Percentiles rank a stretch among this genome's conserved stretches.
These are phyloP conservation scores for Drosophila bifasciata DNA, from an alignment of 1,140 invertebrate genomes.

Conservation along the genomic window DNA sequence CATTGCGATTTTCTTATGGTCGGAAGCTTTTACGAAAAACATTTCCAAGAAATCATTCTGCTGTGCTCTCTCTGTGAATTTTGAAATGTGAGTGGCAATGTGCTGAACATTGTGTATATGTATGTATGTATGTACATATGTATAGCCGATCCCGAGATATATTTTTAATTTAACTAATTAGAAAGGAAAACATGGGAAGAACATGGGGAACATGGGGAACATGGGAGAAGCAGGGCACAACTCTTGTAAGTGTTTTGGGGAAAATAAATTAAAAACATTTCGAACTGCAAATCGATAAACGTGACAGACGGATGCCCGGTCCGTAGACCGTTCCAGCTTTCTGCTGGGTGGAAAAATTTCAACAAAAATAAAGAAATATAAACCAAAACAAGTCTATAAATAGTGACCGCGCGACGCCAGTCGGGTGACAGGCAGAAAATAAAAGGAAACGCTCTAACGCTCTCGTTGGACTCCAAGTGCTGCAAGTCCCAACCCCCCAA, in stretches of 20 bases:
- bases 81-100: conserved; percentile 46
- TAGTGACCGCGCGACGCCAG: conserved; percentile 20
- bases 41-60: conserved; percentile 51
- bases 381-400: conserved; percentile 52
- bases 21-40: conserved; percentile 32
- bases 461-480: conserved; percentile 46
- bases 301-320: conserved; percentile 30
- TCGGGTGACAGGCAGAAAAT: conserved; percentile 35
- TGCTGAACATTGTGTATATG: conserved; percentile 20
- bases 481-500: conserved; percentile 26
- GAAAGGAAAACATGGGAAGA: conserved; percentile 47
- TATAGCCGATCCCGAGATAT: conserved; percentile 42
- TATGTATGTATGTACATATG: conserved; percentile 6
- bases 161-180: conserved; percentile 77
- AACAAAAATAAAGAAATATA: conserved; percentile 47
- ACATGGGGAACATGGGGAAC: conserved; percentile 20
- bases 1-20: conserved; percentile 5
- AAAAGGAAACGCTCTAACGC: conserved; percentile 32
- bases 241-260: conserved; percentile 28
- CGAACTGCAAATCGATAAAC: conserved; percentile 67
- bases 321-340: conserved; percentile 29
- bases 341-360: conserved; percentile 28
- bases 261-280: conserved; percentile 51
- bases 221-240: conserved; percentile 43
- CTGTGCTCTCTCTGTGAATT: conserved; percentile 14